These are phyloP conservation scores for Heterocephalus glaber DNA, from an alignment of 2,113 vertebrate genomes.

Conservation along the genomic window DNA sequence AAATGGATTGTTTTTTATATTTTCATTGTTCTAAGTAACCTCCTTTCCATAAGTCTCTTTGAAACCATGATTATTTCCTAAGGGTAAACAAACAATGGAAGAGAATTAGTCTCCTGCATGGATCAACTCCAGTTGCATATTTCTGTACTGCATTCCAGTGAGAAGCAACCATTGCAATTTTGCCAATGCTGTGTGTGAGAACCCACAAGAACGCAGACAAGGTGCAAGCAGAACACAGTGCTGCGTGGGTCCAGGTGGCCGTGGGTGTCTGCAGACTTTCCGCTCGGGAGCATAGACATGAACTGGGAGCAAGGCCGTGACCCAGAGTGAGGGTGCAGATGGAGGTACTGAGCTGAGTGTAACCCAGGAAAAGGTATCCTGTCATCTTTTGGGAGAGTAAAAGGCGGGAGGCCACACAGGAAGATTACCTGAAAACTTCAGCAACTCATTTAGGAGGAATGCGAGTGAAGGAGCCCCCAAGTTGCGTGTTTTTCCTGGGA, in stretches of 20 bases:
- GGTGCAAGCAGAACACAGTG: not conserved
- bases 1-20: not conserved
- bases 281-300: not conserved
- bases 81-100: constrained; percentile 18
- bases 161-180: not conserved
- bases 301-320: not conserved
- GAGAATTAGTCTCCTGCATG: not conserved
- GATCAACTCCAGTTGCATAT: not conserved
- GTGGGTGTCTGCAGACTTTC: not conserved
- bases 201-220: not conserved
- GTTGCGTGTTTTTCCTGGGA: not conserved
- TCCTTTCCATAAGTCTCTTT: not conserved
- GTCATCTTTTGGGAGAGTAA: not conserved
- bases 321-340: not conserved
- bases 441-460: not conserved
- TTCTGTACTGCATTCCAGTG: not conserved
- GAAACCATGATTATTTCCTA: constrained; percentile 11
- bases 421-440: not conserved
- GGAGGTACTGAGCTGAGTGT: not conserved
- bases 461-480: not conserved
- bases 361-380: not conserved
- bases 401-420: not conserved
- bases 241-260: not conserved
- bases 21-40: constrained; percentile 4
- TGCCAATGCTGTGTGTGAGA: not conserved